Percentiles rank a stretch among this genome's conserved stretches.
Conservation (phyloP, 2,113 vertebrate genomes). For the Corapipo altera region DNA sequence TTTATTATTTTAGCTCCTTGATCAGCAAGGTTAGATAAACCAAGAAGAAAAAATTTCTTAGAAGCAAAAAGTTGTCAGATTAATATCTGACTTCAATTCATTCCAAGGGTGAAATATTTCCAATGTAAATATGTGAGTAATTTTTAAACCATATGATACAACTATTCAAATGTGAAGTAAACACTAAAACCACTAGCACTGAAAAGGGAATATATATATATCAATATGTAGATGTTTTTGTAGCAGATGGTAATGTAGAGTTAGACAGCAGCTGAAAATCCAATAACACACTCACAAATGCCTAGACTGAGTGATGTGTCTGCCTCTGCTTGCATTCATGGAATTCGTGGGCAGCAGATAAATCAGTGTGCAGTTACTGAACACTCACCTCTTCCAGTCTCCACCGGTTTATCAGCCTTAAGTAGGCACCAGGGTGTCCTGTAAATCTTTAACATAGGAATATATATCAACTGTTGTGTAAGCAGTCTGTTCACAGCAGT, state of each 20-base stretch:
- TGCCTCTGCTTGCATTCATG: neutral
- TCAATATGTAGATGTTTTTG: neutral
- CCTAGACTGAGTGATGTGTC: neutral
- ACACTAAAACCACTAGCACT: neutral
- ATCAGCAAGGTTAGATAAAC: neutral
- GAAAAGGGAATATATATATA: neutral
- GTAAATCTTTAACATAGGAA: conserved; percentile 84
- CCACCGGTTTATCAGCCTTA: conserved; percentile 93
- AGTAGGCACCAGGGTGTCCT: conserved; percentile 91
- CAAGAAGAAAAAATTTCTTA: neutral
- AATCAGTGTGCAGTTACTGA: neutral
- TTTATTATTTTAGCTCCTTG: neutral
- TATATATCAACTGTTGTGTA: conserved; percentile 13
- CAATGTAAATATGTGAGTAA: neutral
- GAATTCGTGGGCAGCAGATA: neutral
- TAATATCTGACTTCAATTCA: neutral
- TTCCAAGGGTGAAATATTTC: neutral
- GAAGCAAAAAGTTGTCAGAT: neutral
- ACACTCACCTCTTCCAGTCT: conserved; percentile 90
- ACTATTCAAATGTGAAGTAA: neutral
- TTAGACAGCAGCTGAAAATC: neutral
- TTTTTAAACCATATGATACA: neutral
- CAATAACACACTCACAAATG: neutral
- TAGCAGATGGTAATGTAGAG: neutral
- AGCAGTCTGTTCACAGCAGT: neutral